Conservation (phyloP, 2,888 invertebrate species). For the Nowickia ferox region DNA sequence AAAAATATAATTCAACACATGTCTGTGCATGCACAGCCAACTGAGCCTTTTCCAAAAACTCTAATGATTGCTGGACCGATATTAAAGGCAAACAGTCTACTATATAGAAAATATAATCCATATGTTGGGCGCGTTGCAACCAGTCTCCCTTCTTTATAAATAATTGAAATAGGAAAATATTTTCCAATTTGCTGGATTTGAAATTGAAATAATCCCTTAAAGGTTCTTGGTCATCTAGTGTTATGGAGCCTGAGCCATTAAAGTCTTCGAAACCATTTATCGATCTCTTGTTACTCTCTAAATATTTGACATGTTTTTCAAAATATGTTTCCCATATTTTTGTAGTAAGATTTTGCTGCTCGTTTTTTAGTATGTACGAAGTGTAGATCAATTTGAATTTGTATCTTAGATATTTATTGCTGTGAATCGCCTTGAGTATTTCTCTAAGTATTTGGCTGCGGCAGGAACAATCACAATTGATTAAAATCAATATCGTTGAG, state of each 20-base stretch:
- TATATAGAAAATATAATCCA: constrained; percentile 22
- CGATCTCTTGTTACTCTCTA: not conserved
- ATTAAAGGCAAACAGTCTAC: constrained; percentile 22
- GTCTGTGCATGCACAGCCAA: not conserved
- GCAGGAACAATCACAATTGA: constrained; percentile 43
- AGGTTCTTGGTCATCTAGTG: constrained; percentile 7
- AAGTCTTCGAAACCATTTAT: not conserved
- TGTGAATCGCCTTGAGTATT: constrained; percentile 24
- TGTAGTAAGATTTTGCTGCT: not conserved
- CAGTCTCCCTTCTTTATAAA: constrained; percentile 1
- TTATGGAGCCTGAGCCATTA: not conserved
- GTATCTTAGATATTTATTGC: constrained; percentile 15
- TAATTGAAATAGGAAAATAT: constrained; percentile 15
- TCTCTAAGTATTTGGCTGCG: constrained; percentile 22
- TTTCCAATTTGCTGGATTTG: constrained; percentile 8
- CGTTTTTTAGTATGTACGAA: not conserved
- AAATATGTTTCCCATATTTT: constrained; percentile 16
- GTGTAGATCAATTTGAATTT: constrained; percentile 31
- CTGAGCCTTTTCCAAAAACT: not conserved
- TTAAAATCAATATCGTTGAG: constrained; percentile 29
- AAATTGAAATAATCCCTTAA: constrained; percentile 35
- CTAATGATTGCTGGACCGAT: constrained; percentile 1
- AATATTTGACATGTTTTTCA: not conserved
- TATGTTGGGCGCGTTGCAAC: not conserved
- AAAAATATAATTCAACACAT: constrained; percentile 36